Base-by-base conservation (phyloP, 2,113 vertebrate genomes). In the Corythornis madagascariensis region DNA sequence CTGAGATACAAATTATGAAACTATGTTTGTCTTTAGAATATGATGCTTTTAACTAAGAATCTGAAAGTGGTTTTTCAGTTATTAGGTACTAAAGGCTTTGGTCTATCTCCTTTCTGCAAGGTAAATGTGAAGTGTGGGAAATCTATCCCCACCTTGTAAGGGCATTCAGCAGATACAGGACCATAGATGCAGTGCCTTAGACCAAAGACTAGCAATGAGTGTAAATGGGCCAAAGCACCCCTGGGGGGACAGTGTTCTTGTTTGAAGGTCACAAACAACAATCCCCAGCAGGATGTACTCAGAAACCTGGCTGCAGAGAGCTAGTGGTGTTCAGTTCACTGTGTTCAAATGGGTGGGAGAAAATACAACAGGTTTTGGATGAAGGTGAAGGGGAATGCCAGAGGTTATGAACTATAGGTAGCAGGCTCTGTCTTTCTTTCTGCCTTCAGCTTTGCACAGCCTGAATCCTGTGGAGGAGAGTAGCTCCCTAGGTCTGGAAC, bases 351-450 rank as follows among this genome's bases (percentile, higher is more conserved):
- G 6, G 11, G 10, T 45, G n/a, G n/a, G 17, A 61, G 72, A 42
- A 61, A 84, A 71, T 6, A 2, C 13, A 20, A 9, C 11, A 22
- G 8, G 10, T 19, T 75, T 81, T 13, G 45, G 9, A 11, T 28
- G 40, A 45, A 40, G 21, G 7, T 16, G 20, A 31, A 38, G 67
- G 11, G 22, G 4, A 25, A 7, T 6, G 12, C 33, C 38, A 48
- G 50, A 26, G 9, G 20, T 0, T 8, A 2, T 1, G 3, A 28
- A 11, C 4, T 13, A 12, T 7, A n/a, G 19, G 40, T 29, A 74
- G 31, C 16, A 53, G 25, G 31, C 9, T 70, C 47, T 60, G 61
- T 85, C 55, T 69, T 87, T 60, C 19, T 77, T 45, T 31, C 9
- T 57, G 63, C n/a, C n/a, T 90, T 81, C 33, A 74, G 22, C 56